These are phyloP conservation scores for Calycopis cecrops DNA, from an alignment of 1,140 invertebrate species.

Conservation along the genomic window DNA sequence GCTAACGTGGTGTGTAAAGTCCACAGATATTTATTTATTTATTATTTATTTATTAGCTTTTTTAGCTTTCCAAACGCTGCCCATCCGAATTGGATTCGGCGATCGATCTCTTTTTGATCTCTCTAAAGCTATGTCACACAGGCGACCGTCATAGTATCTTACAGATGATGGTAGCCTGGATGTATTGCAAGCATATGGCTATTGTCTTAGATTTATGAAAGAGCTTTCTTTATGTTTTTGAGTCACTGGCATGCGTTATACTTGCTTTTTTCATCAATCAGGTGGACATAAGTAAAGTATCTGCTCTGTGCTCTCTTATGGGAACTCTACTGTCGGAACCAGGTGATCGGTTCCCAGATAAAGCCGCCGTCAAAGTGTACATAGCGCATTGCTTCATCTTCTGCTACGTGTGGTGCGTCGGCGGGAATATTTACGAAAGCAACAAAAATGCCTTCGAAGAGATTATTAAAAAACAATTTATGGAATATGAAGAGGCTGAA, in stretches of 20 bases:
- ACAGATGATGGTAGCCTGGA: no score
- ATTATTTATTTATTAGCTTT: no score
- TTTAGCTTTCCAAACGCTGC: no score
- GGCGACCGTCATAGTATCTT: no score
- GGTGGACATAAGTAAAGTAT: slow-evolving; percentile 88
- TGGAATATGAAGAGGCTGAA: slow-evolving; percentile 78
- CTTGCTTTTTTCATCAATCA: slow-evolving; percentile 49
- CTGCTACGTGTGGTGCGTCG: slow-evolving; percentile 87
- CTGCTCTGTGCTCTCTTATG: slow-evolving; percentile 83
- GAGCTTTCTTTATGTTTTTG: not conserved
- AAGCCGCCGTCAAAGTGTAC: slow-evolving; percentile 77
- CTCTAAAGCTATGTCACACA: no score
- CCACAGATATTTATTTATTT: no score
- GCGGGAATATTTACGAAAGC: slow-evolving; percentile 85
- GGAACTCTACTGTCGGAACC: slow-evolving; percentile 79
- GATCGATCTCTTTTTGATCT: no score
- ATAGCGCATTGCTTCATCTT: slow-evolving; percentile 84
- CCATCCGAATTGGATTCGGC: no score
- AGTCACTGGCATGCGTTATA: no score
- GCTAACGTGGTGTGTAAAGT: no score
- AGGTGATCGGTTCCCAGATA: slow-evolving; percentile 74
- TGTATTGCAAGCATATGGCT: not conserved
- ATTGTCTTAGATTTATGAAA: not conserved
- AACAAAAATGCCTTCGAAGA: slow-evolving; percentile 83
- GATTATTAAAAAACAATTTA: slow-evolving; percentile 81